Base-by-base conservation (phyloP, 2,797 vertebrate species). In the Sphenodon punctatus region DNA sequence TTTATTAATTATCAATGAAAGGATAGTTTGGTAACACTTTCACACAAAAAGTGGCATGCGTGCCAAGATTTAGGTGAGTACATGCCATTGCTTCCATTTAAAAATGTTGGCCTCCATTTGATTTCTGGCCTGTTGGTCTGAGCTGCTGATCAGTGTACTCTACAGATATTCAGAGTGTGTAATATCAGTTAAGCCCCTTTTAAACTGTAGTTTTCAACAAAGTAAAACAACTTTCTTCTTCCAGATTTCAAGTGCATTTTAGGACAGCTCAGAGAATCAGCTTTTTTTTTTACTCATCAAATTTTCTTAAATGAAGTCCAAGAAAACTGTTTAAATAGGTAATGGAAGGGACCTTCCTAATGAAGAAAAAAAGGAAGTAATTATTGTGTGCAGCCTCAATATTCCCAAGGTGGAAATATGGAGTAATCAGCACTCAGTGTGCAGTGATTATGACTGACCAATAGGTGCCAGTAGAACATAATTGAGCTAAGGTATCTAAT, bases 401-500 rank as follows among this genome's bases (percentile, higher is more conserved):
- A 48, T 22, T 64, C 13, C 17, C 60, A 58, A 80, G 88, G 75
- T 56, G 85, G 80, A 42, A 58, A 22, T 16, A 36, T 34, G 32
- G 10, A 71, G 3, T 56, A 66, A 53, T 20, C 81, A 61, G 80
- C 66, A 64, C 30, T 25, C 30, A 45, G 25, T 67, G 41, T 39
- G 76, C n/a, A 82, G 38, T 73, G 61, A 59, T 76, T 84, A 12
- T 67, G 22, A 84, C 22, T 65, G 41, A 80, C 88, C 95, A 88
- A 91, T 94, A 95, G 94, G 85, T 95, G 94, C 83, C 91, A 93
- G 22, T 91, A 78, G 90, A 92, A 90, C 88, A 88, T 89, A 94
- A 94, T 89, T 75, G 88, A 92, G 89, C 32, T 78, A 11, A 78
- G 80, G 49, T 20, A 49, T 23, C 27, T 73, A 75, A 68, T 67